Conservation (phyloP, 2,113 vertebrate genomes). For the Anthoscopus minutus region DNA sequence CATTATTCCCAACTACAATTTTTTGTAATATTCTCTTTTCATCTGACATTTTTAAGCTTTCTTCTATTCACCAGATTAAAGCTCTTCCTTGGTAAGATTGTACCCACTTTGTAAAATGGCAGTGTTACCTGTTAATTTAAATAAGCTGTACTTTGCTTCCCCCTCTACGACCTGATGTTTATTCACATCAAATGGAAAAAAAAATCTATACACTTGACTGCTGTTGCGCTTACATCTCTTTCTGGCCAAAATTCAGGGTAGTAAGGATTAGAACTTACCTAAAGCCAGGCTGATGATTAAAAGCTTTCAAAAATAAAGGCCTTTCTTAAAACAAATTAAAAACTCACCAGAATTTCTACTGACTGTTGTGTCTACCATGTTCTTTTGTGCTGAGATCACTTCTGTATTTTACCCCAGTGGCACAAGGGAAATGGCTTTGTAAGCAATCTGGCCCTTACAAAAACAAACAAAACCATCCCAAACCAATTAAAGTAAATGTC, state of each 20-base stretch:
- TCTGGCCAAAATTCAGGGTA: neutral
- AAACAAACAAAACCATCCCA: neutral
- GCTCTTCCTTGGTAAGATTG: neutral
- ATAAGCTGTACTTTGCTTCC: neutral
- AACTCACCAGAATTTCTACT: neutral
- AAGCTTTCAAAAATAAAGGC: neutral
- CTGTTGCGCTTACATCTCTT: neutral
- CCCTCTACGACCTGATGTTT: neutral
- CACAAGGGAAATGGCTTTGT: neutral
- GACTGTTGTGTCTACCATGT: neutral
- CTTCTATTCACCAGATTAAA: neutral
- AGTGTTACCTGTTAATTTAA: neutral
- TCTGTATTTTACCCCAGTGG: neutral
- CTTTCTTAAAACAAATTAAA: neutral
- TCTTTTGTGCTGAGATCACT: neutral
- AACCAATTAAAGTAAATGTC: constrained; percentile 9
- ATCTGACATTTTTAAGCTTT: neutral
- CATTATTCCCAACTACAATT: neutral
- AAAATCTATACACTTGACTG: neutral
- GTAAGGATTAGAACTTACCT: neutral
- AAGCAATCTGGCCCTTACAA: neutral
- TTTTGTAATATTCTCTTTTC: neutral
- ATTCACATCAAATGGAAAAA: neutral
- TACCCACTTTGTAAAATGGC: neutral
- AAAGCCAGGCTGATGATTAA: neutral